These are phyloP conservation scores for Luscinia luscinia DNA, from an alignment of 2,797 vertebrate genomes.

Conservation along the genomic window DNA sequence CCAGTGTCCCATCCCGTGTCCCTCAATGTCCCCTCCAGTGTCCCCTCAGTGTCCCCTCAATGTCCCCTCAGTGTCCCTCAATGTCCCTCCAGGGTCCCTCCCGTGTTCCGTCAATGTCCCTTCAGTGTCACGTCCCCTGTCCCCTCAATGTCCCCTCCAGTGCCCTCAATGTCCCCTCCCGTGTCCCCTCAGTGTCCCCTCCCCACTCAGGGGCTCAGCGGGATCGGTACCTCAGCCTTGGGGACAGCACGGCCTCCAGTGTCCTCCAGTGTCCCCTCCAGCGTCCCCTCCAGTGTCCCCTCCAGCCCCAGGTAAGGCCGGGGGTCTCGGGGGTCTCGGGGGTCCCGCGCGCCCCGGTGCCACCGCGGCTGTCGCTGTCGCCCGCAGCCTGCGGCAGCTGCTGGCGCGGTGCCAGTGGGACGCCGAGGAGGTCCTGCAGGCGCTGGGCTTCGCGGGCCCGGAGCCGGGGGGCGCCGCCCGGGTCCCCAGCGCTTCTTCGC, in stretches of 20 bases:
- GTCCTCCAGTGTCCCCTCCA: constrained; percentile 58
- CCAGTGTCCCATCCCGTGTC: too few relatives aligned
- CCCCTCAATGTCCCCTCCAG: too few relatives aligned
- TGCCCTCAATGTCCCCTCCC: too few relatives aligned
- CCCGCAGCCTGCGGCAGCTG: not conserved
- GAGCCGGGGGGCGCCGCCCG: not conserved
- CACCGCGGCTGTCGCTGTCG: too few relatives aligned
- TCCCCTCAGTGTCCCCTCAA: too few relatives aligned
- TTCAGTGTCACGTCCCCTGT: too few relatives aligned
- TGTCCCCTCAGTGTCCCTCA: too few relatives aligned
- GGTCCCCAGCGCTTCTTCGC: not conserved
- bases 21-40: too few relatives aligned
- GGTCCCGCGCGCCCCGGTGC: too few relatives aligned
- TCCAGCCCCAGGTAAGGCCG: constrained; percentile 81
- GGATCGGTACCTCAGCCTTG: constrained; percentile 52
- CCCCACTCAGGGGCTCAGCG: fast-evolving
- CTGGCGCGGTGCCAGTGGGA: not conserved
- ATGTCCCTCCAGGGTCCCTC: too few relatives aligned
- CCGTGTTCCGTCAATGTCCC: too few relatives aligned
- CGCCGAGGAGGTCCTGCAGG: not conserved
- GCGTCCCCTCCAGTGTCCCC: constrained; percentile 66
- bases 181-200: not conserved
- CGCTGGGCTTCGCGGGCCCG: not conserved
- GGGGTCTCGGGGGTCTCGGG: too few relatives aligned
- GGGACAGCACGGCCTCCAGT: constrained; percentile 83